phyloP scores from a whole-genome alignment of 2,888 invertebrate genomes.

The Scaeva pyrastri region DNA sequence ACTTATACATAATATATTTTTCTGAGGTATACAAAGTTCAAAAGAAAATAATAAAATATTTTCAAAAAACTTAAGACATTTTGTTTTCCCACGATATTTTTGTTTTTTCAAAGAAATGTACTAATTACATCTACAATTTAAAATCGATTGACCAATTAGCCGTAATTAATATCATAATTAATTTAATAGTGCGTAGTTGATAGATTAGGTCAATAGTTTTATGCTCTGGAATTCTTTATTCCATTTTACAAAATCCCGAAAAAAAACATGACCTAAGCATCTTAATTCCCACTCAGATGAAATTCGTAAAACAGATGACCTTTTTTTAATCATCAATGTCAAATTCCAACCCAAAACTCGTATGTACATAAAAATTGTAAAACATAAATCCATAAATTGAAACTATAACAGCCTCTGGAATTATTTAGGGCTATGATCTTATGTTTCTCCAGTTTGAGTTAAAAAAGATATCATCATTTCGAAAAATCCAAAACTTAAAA shows the following conservation, averaged over 20 bases:
- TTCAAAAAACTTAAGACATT: background rate
- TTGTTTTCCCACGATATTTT: conserved; percentile 5
- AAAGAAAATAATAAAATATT: no score
- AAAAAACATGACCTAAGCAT: background rate
- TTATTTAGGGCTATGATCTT: no score
- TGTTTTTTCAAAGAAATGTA: background rate
- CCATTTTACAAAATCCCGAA: background rate
- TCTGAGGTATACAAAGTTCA: background rate
- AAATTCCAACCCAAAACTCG: conserved; percentile 2
- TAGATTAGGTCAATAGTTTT: conserved; percentile 3
- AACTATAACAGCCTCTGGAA: no score
- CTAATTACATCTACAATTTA: background rate
- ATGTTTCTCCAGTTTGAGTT: no score
- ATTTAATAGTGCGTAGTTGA: background rate
- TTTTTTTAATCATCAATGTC: background rate
- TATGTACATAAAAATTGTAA: no score
- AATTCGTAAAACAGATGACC: no score
- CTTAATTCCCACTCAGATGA: background rate
- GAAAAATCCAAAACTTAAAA: background rate
- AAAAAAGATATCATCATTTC: no score
- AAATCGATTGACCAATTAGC: conserved; percentile 13
- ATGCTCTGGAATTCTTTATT: background rate
- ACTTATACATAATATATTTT: background rate
- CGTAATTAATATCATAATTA: background rate
- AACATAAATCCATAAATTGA: background rate